These are phyloP conservation scores for Pyrochroa serraticornis DNA, from an alignment of 2,888 invertebrate genomes.

Conservation along the genomic window DNA sequence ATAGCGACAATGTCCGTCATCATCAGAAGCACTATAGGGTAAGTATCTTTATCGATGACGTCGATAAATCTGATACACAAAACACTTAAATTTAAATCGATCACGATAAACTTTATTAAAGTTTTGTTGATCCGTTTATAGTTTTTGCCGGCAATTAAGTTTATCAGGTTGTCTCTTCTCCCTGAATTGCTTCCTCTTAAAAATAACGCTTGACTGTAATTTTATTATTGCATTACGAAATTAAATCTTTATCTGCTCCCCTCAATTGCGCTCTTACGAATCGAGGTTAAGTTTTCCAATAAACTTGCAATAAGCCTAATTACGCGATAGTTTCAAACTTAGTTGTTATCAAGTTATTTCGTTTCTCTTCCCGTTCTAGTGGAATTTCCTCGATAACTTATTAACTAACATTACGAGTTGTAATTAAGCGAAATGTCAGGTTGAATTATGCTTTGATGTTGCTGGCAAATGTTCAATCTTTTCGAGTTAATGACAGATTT, in stretches of 20 bases:
- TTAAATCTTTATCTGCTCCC: slow-evolving; percentile 3
- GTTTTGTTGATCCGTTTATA: slow-evolving; percentile 19
- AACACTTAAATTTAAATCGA: slow-evolving; percentile 2
- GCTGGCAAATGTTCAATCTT: no score
- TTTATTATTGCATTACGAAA: slow-evolving; percentile 7
- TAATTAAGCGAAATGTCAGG: no score
- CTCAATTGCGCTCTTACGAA: background rate
- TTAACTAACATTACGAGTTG: no score
- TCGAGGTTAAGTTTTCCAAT: slow-evolving; percentile 15
- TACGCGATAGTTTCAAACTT: background rate
- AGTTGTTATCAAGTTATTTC: no score
- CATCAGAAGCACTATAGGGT: slow-evolving; percentile 80
- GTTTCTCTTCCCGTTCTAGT: no score
- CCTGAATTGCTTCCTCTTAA: no score
- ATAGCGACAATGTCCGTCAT: slow-evolving; percentile 84
- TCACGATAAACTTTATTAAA: slow-evolving; percentile 13
- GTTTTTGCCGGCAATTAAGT: slow-evolving; percentile 14
- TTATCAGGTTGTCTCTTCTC: no score
- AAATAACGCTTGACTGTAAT: slow-evolving; percentile 1
- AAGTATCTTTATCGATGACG: no score
- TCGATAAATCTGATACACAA: background rate
- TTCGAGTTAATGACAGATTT: no score
- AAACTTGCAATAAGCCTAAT: background rate
- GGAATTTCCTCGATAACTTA: no score
- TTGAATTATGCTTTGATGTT: no score